A percentile compares a stretch with the other conserved stretches of the same genome.
These are phyloP conservation scores for Tridacna gigas DNA, from an alignment of 2,888 invertebrate species.

Conservation along the genomic window DNA sequence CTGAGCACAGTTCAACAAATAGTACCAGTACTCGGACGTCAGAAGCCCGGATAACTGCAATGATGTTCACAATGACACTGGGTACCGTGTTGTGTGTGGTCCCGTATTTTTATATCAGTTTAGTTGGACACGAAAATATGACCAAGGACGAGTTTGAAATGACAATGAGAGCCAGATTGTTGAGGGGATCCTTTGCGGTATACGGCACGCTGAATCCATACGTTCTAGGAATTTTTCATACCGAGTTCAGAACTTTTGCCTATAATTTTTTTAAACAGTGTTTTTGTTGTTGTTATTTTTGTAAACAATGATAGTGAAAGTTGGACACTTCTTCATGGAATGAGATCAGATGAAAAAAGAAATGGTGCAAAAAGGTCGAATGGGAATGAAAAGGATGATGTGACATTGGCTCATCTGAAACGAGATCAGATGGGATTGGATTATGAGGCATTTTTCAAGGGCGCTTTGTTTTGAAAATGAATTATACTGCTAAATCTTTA, in stretches of 20 bases:
- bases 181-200: constrained; percentile 15
- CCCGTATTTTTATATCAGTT: constrained; percentile 16
- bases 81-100: constrained; percentile 22
- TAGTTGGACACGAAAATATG: not conserved
- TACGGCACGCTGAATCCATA: constrained; percentile 15
- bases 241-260: constrained; percentile 8
- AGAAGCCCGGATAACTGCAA: constrained; percentile 9
- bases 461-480: too few species aligned
- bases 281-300: not conserved
- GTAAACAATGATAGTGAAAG: not conserved
- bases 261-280: not conserved
- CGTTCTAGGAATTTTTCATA: constrained; percentile 10
- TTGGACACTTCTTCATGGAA: too few species aligned
- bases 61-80: constrained; percentile 22
- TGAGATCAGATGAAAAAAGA: too few species aligned
- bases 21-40: not conserved
- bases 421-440: too few species aligned
- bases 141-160: constrained; percentile 18
- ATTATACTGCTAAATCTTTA: too few species aligned
- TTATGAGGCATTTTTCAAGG: too few species aligned
- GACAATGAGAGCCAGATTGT: not conserved
- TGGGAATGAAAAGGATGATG: too few species aligned
- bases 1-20: not conserved
- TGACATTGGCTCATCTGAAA: too few species aligned
- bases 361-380: too few species aligned